Percentiles rank a stretch among this genome's conserved stretches.
Evolutionary conservation across 37 sponge, comb jelly and placozoan genomes (phyloP).

Genomic region (Cladorhizidae sp.): DNA sequence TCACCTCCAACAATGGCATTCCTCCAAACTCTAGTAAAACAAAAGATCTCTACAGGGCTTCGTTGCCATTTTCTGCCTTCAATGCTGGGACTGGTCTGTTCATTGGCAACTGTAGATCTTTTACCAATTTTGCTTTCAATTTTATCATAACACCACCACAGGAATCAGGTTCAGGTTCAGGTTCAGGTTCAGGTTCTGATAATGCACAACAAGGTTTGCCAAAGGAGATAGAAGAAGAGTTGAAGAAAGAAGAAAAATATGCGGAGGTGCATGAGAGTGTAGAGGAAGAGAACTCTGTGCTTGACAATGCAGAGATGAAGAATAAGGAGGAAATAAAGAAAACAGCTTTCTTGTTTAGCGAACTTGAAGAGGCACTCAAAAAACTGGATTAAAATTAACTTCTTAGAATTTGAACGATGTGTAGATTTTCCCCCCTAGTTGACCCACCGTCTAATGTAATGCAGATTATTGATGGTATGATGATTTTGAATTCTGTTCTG

Average conservation of each 20-base stretch:
- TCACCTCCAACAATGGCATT: too few species aligned
- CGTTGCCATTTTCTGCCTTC: not conserved
- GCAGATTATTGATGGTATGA: too few species aligned
- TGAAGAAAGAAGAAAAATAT: not conserved
- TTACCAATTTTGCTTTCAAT: slow-evolving; percentile 2
- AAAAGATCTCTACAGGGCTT: slow-evolving; percentile 12
- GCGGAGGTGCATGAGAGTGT: not conserved
- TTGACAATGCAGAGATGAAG: not conserved
- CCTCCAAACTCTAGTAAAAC: too few species aligned
- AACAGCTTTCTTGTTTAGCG: not conserved
- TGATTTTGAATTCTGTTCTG: too few species aligned
- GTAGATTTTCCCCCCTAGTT: too few species aligned
- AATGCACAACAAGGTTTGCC: not conserved
- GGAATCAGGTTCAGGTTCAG: too few species aligned
- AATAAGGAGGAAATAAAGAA: not conserved
- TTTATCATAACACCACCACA: not conserved
- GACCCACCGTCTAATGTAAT: too few species aligned
- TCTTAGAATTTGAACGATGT: too few species aligned
- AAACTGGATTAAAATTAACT: not conserved
- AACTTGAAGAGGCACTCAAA: slow-evolving; percentile 6
- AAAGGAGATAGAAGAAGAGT: not conserved
- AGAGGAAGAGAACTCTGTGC: too few species aligned
- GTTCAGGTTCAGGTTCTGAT: too few species aligned
- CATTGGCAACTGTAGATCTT: not conserved
- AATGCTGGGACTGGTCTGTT: slow-evolving; percentile 17